These are phyloP conservation scores for Asarcornis scutulata DNA, from an alignment of 2,113 vertebrate species.

Conservation along the genomic window DNA sequence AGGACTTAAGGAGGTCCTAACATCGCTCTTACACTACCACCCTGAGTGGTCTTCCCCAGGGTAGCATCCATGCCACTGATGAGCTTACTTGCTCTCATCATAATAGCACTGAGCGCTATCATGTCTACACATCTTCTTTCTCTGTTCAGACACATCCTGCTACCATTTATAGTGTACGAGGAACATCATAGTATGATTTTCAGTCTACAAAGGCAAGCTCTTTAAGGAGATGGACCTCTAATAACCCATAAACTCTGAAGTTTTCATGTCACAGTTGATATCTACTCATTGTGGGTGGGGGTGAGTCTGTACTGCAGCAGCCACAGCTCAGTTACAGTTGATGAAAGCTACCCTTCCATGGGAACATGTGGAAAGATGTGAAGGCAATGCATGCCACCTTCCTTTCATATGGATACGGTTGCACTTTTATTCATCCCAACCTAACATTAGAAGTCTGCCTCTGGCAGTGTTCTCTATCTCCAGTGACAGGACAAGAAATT, in stretches of 20 bases:
- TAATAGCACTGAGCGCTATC: background rate
- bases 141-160: background rate
- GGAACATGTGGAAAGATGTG: background rate
- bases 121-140: background rate
- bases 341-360: background rate
- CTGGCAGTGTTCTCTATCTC: background rate
- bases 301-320: background rate
- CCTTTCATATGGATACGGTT: background rate
- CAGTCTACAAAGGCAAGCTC: background rate
- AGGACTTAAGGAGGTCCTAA: background rate
- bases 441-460: background rate
- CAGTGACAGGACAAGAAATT: background rate
- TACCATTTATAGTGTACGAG: background rate
- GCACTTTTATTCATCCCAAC: background rate
- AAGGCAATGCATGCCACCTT: background rate
- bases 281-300: background rate
- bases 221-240: background rate
- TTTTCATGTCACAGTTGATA: background rate
- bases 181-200: background rate
- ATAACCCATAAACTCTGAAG: background rate
- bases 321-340: background rate
- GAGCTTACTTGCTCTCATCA: background rate
- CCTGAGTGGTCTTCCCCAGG: background rate
- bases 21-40: background rate
- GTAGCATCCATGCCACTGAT: background rate